These are phyloP conservation scores for Anniella stebbinsi DNA, from an alignment of 2,797 vertebrate genomes.

Conservation along the genomic window DNA sequence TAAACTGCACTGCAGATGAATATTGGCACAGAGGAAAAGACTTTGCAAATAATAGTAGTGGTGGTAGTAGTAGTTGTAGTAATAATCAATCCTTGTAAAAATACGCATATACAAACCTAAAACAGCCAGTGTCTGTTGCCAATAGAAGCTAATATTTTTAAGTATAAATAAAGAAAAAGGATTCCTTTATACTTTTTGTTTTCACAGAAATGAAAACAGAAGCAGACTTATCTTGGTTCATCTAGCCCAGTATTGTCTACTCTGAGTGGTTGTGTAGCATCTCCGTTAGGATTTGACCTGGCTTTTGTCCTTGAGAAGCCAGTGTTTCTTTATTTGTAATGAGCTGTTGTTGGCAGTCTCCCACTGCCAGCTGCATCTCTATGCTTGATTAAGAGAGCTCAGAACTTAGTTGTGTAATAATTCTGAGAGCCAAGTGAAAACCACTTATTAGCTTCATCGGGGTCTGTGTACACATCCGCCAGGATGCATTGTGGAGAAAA, in stretches of 20 bases:
- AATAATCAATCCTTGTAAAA: background rate
- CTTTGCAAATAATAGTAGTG: too few species aligned
- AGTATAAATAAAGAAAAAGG: background rate
- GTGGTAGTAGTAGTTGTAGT: too few species aligned
- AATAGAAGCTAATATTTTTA: background rate
- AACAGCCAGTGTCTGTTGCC: background rate
- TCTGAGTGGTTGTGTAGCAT: background rate
- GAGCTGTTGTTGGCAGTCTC: constrained; percentile 72
- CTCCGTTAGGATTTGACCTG: constrained; percentile 57
- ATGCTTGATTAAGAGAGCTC: constrained; percentile 71
- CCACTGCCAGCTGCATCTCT: constrained; percentile 75
- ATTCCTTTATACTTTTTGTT: background rate
- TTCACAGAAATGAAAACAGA: background rate
- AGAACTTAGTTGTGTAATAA: constrained; percentile 73
- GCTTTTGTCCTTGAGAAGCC: constrained; percentile 71
- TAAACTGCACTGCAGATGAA: background rate
- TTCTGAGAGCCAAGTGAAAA: constrained; percentile 66
- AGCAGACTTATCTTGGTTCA: background rate
- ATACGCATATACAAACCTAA: background rate
- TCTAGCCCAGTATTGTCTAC: background rate
- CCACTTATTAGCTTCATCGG: constrained; percentile 73
- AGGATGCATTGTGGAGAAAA: constrained; percentile 50
- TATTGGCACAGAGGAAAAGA: background rate
- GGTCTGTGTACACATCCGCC: constrained; percentile 57
- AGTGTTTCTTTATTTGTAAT: constrained; percentile 75